Evolutionary conservation across 2,113 vertebrate species (phyloP), one percentile per base, ranked within the genome.

Genomic region (Rhea americana): DNA sequence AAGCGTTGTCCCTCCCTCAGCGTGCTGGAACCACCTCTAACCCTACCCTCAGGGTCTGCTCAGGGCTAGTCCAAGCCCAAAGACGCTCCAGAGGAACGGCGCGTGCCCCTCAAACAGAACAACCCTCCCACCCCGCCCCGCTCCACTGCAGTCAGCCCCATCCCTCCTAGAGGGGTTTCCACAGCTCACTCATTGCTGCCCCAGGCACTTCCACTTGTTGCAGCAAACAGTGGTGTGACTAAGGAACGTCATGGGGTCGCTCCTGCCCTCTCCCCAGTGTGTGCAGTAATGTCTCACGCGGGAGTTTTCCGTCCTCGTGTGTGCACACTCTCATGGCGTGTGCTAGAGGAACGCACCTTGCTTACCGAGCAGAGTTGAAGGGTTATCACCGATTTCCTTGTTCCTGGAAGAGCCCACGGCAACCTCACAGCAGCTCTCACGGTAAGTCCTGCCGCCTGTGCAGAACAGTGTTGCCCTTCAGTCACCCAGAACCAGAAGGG

Each of bases 211-310:
- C 75, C 72, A 91, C 43, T 91, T 59, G 68, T 67, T 85, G 82
- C 87, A 87, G 45, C 65, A 28, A 87, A 55, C 35, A 43, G 16
- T 28, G 13, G 16, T 28, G 13, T 61, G 85, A 68, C 56, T 89
- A 67, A 91, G 70, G 63, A 47, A 67, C 3, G 2, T n/a, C 68
- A 81, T 1, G 14, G 63, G 51, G 65, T 59, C 0, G 0, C 1
- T 21, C 28, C 58, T 48, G 53, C 0, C 70, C 0, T 24, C 62
- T 75, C 39, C 80, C 43, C 62, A 68, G 56, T 12, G 24, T 1
- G 10, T 3, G 0, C 47, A 72, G 45, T 58, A 73, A 78, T 50
- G 45, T 13, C 47, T 93, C 20, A 13, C 67, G 63, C 1, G 3
- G 66, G 53, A 75, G n/a, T 22, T 1, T 72, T 62, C 51, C 26